Percentiles rank a stretch among this genome's conserved stretches.
phyloP scores from a whole-genome alignment of 1,140 invertebrate species.

The Drosophila parvula region DNA sequence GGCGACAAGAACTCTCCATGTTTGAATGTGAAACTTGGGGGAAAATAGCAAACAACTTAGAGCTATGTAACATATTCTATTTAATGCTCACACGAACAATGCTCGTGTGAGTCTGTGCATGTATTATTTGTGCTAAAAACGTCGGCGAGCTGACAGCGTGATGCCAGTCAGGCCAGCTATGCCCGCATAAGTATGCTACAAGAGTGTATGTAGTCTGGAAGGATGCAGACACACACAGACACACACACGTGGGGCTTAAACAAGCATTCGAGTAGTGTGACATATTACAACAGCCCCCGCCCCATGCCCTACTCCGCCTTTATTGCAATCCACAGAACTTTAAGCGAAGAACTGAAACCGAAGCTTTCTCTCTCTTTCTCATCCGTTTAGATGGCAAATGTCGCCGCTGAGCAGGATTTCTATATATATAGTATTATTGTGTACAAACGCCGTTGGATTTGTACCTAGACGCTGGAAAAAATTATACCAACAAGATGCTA shows the following conservation, averaged over 20 bases:
- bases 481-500: neutral
- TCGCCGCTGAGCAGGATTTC: conserved; percentile 16
- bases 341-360: conserved; percentile 39
- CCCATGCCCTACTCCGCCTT: conserved; percentile 9
- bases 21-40: conserved; percentile 54
- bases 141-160: conserved; percentile 74
- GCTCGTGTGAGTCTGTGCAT: conserved; percentile 21
- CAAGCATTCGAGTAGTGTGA: conserved; percentile 77
- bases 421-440: conserved; percentile 10
- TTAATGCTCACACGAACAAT: conserved; percentile 36
- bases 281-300: conserved; percentile 68
- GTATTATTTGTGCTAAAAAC: conserved; percentile 76
- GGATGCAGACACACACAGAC: conserved; percentile 21
- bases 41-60: conserved; percentile 67
- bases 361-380: conserved; percentile 6
- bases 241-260: conserved; percentile 47
- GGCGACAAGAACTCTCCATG: conserved; percentile 42
- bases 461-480: conserved; percentile 8
- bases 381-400: conserved; percentile 41
- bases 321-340: conserved; percentile 33
- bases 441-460: neutral
- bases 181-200: conserved; percentile 76
- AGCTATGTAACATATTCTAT: conserved; percentile 51
- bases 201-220: conserved; percentile 44
- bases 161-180: conserved; percentile 59